Evolutionary conservation across 2,113 vertebrate genomes (phyloP).

Genomic region (Ciconia stormi): DNA sequence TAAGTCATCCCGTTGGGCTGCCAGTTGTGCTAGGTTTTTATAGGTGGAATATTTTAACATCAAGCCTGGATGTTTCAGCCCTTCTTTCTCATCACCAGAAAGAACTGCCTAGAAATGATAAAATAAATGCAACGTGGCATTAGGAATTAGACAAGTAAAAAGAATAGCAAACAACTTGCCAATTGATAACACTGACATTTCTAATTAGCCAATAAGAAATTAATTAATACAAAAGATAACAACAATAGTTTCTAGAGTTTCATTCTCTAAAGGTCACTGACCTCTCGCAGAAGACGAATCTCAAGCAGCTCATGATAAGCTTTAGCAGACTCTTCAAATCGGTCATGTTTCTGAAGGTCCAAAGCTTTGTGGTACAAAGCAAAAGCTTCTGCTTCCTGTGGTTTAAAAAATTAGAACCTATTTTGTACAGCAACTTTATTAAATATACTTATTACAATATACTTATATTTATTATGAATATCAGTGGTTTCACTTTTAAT

Average conservation of each 20-base stretch:
- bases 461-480: background rate
- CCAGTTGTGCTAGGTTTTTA: constrained; percentile 93
- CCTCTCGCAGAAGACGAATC: constrained; percentile 93
- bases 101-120: constrained; percentile 81
- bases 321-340: constrained; percentile 91
- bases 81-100: constrained; percentile 90
- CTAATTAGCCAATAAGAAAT: background rate
- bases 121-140: fast-evolving
- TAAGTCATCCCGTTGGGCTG: constrained; percentile 85
- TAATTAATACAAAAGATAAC: fast-evolving
- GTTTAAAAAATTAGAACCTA: background rate
- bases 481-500: background rate
- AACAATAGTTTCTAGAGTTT: background rate
- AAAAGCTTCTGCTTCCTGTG: constrained; percentile 96
- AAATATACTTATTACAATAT: background rate
- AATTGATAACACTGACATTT: background rate
- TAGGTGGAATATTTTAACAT: constrained; percentile 98
- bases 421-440: background rate
- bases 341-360: constrained; percentile 97
- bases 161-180: background rate
- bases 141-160: background rate
- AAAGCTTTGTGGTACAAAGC: constrained; percentile 95
- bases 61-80: constrained; percentile 92
- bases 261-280: constrained; percentile 55
- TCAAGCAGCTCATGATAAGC: constrained; percentile 95